Evolutionary conservation across 2,888 invertebrate genomes (phyloP), one percentile per base, ranked within the genome.

Genomic region (Euplagia quadripunctaria): DNA sequence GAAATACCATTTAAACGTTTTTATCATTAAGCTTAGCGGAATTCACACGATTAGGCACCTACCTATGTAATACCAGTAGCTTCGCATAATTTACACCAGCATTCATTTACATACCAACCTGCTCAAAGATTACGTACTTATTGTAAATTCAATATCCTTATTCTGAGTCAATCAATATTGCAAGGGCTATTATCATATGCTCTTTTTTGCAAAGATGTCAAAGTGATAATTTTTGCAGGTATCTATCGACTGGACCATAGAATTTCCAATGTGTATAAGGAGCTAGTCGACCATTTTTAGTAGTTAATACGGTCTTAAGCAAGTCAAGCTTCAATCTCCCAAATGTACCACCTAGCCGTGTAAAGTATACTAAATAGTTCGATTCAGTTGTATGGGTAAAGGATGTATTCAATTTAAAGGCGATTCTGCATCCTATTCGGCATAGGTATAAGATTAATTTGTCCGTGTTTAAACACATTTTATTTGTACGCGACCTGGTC

Each of bases 11-110:
- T 61, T 5, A 20, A 1, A 6, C 12, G 20, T 61, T 9, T 61
- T 31, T 61, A 8, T 6, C 9, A 61, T 61, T 31, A 1, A 58
- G 11, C 20, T 58, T 20, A 20, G 61, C 12, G 61, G 31, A 61
- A 61, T 61, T 31, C 31, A 61, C 14, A 68, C 41, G 31, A 16
- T 67, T 52, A 67, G 31, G 42, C 42, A 43, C 55, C 52, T 52
- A 67, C 42, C 42, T 14, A 68, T 41, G 68, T 68, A 68, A 68
- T 31, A 55, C 68, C 68, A 68, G 68, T 55, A 68, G 52, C 68
- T n/a, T 42, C 9, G 17, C 42, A 55, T 68, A 68, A 68, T 41
- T 68, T 67, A n/a, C 2, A 31, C 31, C 31, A 31, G 31, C 49
- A 51, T 67, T 51, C 11, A 68, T 68, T 68, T 52, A 68, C 68